phyloP scores from a whole-genome alignment of 2,888 invertebrate genomes.

The Heliconius hortense region DNA sequence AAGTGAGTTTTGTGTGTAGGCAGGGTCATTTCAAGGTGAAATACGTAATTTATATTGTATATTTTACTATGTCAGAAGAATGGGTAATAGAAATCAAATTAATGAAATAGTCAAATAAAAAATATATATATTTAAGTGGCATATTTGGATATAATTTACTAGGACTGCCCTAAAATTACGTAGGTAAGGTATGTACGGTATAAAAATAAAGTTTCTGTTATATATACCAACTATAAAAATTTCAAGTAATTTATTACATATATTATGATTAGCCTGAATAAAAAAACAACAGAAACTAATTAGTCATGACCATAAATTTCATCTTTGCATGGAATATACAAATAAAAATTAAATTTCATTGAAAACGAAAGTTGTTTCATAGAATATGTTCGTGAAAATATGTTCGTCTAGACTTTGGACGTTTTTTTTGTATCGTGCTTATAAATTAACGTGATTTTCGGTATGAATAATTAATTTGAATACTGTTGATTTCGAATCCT shows the following conservation, averaged over 20 bases:
- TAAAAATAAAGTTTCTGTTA: background rate
- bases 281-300: slow-evolving; percentile 2
- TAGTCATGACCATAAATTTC: slow-evolving; percentile 4
- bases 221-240: background rate
- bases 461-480: background rate
- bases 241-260: background rate
- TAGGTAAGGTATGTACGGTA: background rate
- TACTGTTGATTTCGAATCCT: background rate
- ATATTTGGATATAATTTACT: background rate
- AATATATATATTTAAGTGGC: background rate
- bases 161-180: background rate
- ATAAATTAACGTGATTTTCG: background rate
- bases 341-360: slow-evolving; percentile 1
- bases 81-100: background rate
- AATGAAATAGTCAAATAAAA: background rate
- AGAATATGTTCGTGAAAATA: background rate
- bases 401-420: slow-evolving; percentile 7
- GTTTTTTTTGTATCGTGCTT: background rate
- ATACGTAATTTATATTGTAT: background rate
- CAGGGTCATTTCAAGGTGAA: slow-evolving; percentile 11
- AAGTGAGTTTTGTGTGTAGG: slow-evolving; percentile 11
- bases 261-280: slow-evolving; percentile 1
- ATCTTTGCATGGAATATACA: slow-evolving; percentile 18
- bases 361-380: background rate
- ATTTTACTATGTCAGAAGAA: background rate